A percentile compares a stretch with the other conserved stretches of the same genome.
phyloP scores from a whole-genome alignment of 2,113 vertebrate genomes.

The Catharus minimus region DNA sequence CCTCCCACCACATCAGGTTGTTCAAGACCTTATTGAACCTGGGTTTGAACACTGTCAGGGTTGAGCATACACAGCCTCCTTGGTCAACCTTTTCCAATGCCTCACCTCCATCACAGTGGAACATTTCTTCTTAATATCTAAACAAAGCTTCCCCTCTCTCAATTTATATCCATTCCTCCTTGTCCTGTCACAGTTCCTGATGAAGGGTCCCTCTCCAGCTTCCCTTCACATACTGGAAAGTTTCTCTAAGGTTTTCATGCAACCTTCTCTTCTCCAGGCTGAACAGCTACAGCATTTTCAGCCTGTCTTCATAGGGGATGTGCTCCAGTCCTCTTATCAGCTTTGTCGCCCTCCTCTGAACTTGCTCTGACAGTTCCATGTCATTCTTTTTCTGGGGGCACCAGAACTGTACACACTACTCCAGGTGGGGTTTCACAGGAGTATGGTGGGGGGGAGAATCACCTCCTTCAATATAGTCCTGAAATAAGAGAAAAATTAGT shows the following conservation, averaged over 20 bases:
- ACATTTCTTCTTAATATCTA: neutral
- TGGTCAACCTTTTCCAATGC: too few relatives aligned
- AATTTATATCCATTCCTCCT: neutral
- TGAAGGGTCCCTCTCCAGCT: too few relatives aligned
- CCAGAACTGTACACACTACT: neutral
- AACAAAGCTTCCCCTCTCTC: neutral
- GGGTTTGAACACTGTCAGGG: neutral
- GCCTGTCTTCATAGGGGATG: too few relatives aligned
- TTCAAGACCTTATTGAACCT: neutral
- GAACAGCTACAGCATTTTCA: too few relatives aligned
- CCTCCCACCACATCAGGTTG: neutral
- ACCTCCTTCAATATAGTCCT: neutral
- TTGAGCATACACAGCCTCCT: neutral
- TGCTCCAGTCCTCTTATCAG: neutral
- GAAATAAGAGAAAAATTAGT: neutral
- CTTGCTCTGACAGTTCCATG: neutral
- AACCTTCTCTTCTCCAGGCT: too few relatives aligned
- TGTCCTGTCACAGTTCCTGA: neutral
- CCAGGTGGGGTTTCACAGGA: neutral
- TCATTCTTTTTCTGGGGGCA: neutral
- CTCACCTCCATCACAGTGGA: neutral
- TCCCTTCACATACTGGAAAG: too few relatives aligned
- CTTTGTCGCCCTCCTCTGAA: fast-evolving
- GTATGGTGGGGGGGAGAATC: too few relatives aligned
- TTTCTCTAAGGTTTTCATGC: too few relatives aligned